phyloP scores from a whole-genome alignment of 2,113 vertebrate species.

The Amphiprion ocellaris region DNA sequence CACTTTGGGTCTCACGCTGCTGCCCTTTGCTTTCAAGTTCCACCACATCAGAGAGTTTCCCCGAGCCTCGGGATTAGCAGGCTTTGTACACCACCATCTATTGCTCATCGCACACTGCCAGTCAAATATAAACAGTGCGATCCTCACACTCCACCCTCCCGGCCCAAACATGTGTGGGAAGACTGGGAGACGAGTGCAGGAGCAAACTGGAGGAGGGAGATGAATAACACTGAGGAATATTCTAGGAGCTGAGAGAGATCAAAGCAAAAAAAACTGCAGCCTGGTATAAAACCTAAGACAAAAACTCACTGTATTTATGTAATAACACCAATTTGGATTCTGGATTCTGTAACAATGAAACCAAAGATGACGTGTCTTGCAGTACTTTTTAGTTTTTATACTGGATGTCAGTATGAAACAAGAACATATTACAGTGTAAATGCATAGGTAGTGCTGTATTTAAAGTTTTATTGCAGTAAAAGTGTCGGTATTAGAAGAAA shows the following conservation, averaged over 20 bases:
- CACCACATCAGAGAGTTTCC: slow-evolving; percentile 80
- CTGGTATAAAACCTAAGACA: slow-evolving; percentile 37
- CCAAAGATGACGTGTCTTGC: neutral
- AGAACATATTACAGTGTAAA: too few species aligned
- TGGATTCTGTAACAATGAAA: neutral
- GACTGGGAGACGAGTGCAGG: slow-evolving; percentile 58
- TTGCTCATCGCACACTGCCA: slow-evolving; percentile 82
- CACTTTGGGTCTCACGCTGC: slow-evolving; percentile 69
- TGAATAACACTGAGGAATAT: slow-evolving; percentile 69
- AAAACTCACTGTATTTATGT: slow-evolving; percentile 44
- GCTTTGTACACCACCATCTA: slow-evolving; percentile 82
- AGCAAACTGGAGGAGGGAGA: slow-evolving; percentile 46
- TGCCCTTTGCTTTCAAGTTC: slow-evolving; percentile 82
- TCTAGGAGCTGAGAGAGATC: slow-evolving; percentile 65
- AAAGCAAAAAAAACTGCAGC: slow-evolving; percentile 60
- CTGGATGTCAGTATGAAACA: neutral
- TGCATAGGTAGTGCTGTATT: neutral
- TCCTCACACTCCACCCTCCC: slow-evolving; percentile 76
- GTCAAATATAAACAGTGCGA: slow-evolving; percentile 81
- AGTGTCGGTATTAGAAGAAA: neutral
- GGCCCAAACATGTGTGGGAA: slow-evolving; percentile 74
- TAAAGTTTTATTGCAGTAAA: neutral
- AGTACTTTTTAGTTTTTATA: neutral
- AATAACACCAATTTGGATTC: slow-evolving; percentile 21
- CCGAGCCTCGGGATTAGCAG: slow-evolving; percentile 73